Evolutionary conservation across 1,140 invertebrate species (phyloP), one percentile per base, ranked within the genome.

Genomic region (Apolygus lucorum): DNA sequence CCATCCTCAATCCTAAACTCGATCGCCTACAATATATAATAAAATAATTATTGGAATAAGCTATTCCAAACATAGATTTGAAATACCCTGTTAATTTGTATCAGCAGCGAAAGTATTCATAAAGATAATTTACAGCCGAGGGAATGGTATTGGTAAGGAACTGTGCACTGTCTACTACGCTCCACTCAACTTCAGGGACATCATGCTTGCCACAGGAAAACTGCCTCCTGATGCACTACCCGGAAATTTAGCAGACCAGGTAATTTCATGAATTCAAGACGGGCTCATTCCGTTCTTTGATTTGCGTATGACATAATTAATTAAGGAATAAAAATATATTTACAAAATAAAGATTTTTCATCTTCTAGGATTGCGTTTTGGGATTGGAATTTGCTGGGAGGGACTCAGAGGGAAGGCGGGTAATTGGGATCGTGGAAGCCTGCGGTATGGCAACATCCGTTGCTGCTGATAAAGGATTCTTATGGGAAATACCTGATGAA

Each of bases 141-240:
- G n/a, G n/a, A n/a, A n/a, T n/a, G n/a, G n/a, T n/a, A n/a, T n/a
- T n/a, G n/a, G n/a, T 8, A 80, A 78, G 27, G 85, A 90, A 75
- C 79, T 95, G 1, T 98, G 94, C 79, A 84, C 82, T 70, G 94
- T 98, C 4, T 91, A 95, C 77, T 98, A 95, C 80, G 89, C 95
- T 2, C 90, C 96, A 25, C 84, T 99, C 1, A 98, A 99, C 80
- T 98, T 98, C 88, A 86, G 95, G 69, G 96, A 99, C 78, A 89
- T 99, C 42, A 99, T 99, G 96, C 81, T 98, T 72, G 95, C 95
- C 1, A 94, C 92, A 25, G 96, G 96, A 71, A 96, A 97, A 80
- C 82, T 99, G 34, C 90, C 94, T 28, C 93, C 93, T 24, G 95
- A 98, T 82, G 92, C 95, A 42, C 83, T 98, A 52, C 95, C 96